Evolutionary conservation across 2,797 vertebrate species (phyloP).

Genomic region (Acrossocheilus fasciatus): DNA sequence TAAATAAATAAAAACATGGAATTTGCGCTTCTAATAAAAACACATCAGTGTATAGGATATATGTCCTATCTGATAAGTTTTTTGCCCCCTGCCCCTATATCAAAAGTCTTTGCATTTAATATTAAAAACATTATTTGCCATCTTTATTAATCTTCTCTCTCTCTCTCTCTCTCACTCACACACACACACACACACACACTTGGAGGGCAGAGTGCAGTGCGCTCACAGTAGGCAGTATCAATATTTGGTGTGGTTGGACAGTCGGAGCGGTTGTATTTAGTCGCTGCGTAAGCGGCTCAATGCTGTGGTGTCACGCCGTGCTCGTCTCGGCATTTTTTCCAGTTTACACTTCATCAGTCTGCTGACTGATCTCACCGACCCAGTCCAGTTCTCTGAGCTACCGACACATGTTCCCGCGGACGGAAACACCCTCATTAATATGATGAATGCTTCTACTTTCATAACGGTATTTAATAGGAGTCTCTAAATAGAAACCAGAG

Average conservation of each 20-base stretch:
- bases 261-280: slow-evolving; percentile 18
- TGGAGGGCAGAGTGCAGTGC: background rate
- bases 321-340: slow-evolving; percentile 58
- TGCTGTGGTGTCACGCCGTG: slow-evolving; percentile 42
- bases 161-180: background rate
- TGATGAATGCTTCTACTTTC: slow-evolving; percentile 1
- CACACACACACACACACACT: background rate
- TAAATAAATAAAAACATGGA: background rate
- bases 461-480: background rate
- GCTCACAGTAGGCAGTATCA: slow-evolving; percentile 14
- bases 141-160: too few species aligned
- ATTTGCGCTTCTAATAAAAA: background rate
- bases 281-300: slow-evolving; percentile 1
- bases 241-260: background rate
- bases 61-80: background rate
- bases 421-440: slow-evolving; percentile 7
- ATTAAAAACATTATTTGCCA: background rate
- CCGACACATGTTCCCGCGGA: slow-evolving; percentile 1
- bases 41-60: background rate
- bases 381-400: slow-evolving; percentile 2
- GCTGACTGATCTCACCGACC: slow-evolving; percentile 46
- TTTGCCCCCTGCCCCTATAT: background rate
- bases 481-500: background rate
- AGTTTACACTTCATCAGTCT: slow-evolving; percentile 68
- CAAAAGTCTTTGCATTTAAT: background rate